Evolutionary conservation across 2,797 vertebrate species (phyloP), one percentile per base, ranked within the genome.

Genomic region (Chloroceryle inda): DNA sequence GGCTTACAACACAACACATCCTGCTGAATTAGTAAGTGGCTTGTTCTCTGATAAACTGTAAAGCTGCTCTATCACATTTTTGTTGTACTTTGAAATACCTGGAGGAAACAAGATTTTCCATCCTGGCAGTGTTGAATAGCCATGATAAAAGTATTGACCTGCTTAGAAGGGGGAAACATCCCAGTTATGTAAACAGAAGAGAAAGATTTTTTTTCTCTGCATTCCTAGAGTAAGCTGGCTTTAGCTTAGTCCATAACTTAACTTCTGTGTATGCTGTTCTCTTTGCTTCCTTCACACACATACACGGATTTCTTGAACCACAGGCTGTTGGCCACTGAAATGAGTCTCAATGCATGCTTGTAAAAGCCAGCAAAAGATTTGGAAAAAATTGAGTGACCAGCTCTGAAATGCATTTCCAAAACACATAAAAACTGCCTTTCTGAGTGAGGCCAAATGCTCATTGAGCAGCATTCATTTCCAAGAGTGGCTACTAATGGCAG

Each of bases 151-250:
- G 47, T 86, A 81, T 66, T 86, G 93, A 93, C 83, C 71, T 79
- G 76, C 77, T 86, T 66, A 69, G 37, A 87, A 87, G 74, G 29
- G 47, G 38, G n/a, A 96, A 96, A 89, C 86, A 96, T 96, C 85
- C 86, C 84, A 96, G 86, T 86, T 92, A 96, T 93, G 91, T 91
- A 97, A 95, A 96, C 95, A 94, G 33, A 24, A 75, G 59, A 72
- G 58, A 64, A 80, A 20, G 61, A 10, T 24, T 85, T 92, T 87
- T 89, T 85, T 13, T 8, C 82, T 91, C 79, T 75, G 80, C 93
- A 95, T 95, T 95, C 92, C 94, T 93, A n/a, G 40, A 79, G 67
- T 94, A 90, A 97, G 80, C 86, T 96, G 88, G 35, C 47, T 96
- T 96, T 94, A 94, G 88, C 86, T 93, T 75, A 78, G 88, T 42